A percentile compares a stretch with the other conserved stretches of the same genome.
phyloP scores from a whole-genome alignment of 2,113 vertebrate genomes.

The Bothrops jararaca region DNA sequence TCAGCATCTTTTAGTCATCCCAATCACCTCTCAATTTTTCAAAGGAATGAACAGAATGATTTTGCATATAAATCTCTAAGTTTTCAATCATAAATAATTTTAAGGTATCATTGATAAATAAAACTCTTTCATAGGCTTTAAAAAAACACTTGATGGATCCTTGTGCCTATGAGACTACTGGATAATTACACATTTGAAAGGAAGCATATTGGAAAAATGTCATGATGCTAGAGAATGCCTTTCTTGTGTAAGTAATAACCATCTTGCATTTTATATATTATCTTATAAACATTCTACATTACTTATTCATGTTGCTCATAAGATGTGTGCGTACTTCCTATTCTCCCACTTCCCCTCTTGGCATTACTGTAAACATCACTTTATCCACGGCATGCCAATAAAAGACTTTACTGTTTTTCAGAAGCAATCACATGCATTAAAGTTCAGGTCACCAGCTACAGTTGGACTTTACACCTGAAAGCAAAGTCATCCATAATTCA shows the following conservation, averaged over 20 bases:
- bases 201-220: constrained; percentile 52
- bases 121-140: constrained; percentile 40
- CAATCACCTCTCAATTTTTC: constrained; percentile 55
- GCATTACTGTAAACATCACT: constrained; percentile 65
- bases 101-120: constrained; percentile 58
- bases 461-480: constrained; percentile 58
- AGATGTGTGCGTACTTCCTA: constrained; percentile 59
- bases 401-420: constrained; percentile 70
- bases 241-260: constrained; percentile 60
- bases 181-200: constrained; percentile 48
- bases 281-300: constrained; percentile 54
- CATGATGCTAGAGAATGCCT: constrained; percentile 48
- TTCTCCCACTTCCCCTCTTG: constrained; percentile 56
- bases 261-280: constrained; percentile 57
- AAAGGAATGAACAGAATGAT: constrained; percentile 56
- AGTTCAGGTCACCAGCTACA: constrained; percentile 66
- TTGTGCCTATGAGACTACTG: constrained; percentile 44
- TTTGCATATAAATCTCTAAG: constrained; percentile 61
- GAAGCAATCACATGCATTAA: constrained; percentile 85
- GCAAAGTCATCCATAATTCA: constrained; percentile 63
- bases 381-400: constrained; percentile 70
- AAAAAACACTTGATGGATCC: constrained; percentile 48
- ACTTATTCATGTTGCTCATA: constrained; percentile 54
- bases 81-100: constrained; percentile 57
- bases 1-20: constrained; percentile 53